Evolutionary conservation across 2,888 invertebrate species (phyloP).

Genomic region (Notodonta dromedarius): DNA sequence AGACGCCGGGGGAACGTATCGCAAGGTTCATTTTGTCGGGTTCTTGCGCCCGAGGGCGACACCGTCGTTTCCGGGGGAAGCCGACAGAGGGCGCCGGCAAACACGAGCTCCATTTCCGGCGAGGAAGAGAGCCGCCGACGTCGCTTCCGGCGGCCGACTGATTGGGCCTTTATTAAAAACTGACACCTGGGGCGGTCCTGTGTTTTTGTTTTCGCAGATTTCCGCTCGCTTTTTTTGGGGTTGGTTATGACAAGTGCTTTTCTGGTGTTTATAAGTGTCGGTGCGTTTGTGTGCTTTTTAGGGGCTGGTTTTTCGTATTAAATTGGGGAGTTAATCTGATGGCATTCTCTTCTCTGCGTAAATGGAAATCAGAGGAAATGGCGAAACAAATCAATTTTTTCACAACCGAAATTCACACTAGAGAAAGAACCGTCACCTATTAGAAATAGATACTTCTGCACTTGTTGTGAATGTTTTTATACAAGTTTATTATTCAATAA

Average conservation of each 20-base stretch:
- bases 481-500: too few species aligned
- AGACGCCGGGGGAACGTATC: constrained; percentile 40
- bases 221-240: constrained; percentile 28
- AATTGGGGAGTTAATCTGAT: constrained; percentile 24
- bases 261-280: constrained; percentile 30
- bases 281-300: constrained; percentile 4
- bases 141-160: constrained; percentile 75
- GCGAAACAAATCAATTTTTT: too few species aligned
- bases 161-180: constrained; percentile 83
- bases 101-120: constrained; percentile 80
- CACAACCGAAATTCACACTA: too few species aligned
- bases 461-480: too few species aligned
- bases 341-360: constrained; percentile 6
- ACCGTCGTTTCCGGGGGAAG: constrained; percentile 62
- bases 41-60: constrained; percentile 56
- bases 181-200: constrained; percentile 76
- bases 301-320: constrained; percentile 20
- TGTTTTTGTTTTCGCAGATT: constrained; percentile 38
- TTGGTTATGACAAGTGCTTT: constrained; percentile 41
- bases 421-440: too few species aligned
- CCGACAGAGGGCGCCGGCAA: constrained; percentile 69
- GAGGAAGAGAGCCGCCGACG: constrained; percentile 70
- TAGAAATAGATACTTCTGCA: too few species aligned
- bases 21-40: constrained; percentile 51
- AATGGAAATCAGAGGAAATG: background rate